Conservation (phyloP, 2,888 invertebrate species). For the Dicycla oo region DNA sequence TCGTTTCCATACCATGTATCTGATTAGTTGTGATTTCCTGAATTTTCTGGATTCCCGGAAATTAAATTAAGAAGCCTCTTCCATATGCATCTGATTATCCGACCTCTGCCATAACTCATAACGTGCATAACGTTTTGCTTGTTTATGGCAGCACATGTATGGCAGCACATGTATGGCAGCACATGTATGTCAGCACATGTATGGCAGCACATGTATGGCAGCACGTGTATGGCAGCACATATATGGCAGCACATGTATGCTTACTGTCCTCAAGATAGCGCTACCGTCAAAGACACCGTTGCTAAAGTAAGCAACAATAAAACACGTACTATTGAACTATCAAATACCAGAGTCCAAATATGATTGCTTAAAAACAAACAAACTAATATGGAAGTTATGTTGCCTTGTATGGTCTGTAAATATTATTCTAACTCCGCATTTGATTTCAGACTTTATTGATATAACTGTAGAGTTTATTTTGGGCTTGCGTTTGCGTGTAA, state of each 20-base stretch:
- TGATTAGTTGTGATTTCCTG: too few relatives aligned
- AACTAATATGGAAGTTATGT: constrained; percentile 49
- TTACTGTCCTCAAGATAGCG: not conserved
- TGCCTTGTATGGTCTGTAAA: constrained; percentile 43
- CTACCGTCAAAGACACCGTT: constrained; percentile 23
- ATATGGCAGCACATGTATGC: not conserved
- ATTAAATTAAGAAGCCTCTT: too few relatives aligned
- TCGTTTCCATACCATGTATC: too few relatives aligned
- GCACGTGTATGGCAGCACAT: too few relatives aligned
- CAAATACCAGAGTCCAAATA: constrained; percentile 38
- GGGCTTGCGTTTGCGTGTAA: not conserved
- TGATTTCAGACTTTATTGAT: constrained; percentile 31
- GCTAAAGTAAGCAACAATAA: constrained; percentile 39
- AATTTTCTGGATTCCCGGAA: too few relatives aligned
- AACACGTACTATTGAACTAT: constrained; percentile 25
- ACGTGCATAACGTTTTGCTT: too few relatives aligned
- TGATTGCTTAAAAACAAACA: constrained; percentile 51
- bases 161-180: too few relatives aligned
- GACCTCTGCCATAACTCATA: too few relatives aligned
- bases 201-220: too few relatives aligned
- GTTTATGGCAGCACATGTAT: too few relatives aligned
- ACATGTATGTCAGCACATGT: too few relatives aligned
- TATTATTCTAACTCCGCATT: constrained; percentile 11
- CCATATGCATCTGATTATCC: too few relatives aligned
- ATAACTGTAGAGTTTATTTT: constrained; percentile 27